Percentiles rank a stretch among this genome's conserved stretches.
Evolutionary conservation across 2,797 vertebrate genomes (phyloP).

Genomic region (Mastacembelus armatus): DNA sequence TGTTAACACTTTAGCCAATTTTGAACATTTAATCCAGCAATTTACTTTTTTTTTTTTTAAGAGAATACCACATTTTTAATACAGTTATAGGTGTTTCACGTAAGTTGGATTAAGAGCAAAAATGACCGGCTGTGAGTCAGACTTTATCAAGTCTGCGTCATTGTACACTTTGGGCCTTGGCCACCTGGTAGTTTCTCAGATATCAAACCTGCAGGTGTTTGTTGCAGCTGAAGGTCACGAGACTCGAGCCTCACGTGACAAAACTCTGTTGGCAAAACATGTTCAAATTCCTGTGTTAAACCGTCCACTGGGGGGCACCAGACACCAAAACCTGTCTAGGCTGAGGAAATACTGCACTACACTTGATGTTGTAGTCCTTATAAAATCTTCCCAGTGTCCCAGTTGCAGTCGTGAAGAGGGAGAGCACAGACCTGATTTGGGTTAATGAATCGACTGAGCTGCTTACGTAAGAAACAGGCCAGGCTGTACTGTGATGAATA

Average conservation of each 20-base stretch:
- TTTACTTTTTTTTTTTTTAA: too few species aligned
- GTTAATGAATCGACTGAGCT: slow-evolving; percentile 65
- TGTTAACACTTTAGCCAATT: background rate
- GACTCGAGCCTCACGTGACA: slow-evolving; percentile 56
- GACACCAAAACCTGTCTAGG: background rate
- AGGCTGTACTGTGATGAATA: slow-evolving; percentile 61
- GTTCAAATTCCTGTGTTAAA: background rate
- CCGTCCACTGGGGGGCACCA: slow-evolving; percentile 75
- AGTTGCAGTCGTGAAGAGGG: slow-evolving; percentile 36
- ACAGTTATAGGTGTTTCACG: background rate
- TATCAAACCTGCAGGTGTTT: slow-evolving; percentile 66
- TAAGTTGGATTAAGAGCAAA: too few species aligned
- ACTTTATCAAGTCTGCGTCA: slow-evolving; percentile 43
- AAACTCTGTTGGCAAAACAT: background rate
- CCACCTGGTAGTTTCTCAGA: slow-evolving; percentile 60
- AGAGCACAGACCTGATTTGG: slow-evolving; percentile 50
- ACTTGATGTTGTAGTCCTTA: slow-evolving; percentile 21
- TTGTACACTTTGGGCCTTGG: slow-evolving; percentile 37
- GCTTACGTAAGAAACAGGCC: slow-evolving; percentile 76
- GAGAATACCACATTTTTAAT: background rate
- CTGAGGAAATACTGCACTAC: background rate
- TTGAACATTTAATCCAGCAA: too few species aligned
- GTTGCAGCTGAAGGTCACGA: slow-evolving; percentile 60
- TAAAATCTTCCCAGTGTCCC: slow-evolving; percentile 58
- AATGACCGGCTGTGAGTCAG: too few species aligned